Percentiles rank a stretch among this genome's conserved stretches.
Evolutionary conservation across 2,113 vertebrate species (phyloP).

Genomic region (Elephas maximus): DNA sequence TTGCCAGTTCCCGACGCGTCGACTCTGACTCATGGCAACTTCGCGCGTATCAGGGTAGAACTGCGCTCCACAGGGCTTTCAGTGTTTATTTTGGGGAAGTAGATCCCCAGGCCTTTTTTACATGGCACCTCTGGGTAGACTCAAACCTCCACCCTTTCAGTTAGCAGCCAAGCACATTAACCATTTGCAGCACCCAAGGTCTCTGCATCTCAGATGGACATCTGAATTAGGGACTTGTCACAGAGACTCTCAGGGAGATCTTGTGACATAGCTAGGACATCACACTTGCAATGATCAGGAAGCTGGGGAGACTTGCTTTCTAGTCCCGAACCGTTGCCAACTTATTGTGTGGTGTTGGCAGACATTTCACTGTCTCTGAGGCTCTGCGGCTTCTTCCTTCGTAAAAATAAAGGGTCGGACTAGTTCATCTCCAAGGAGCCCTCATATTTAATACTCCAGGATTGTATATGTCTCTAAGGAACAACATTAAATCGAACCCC

Average conservation of each 20-base stretch:
- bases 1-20: background rate
- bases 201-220: background rate
- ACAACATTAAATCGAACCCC: background rate
- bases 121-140: background rate
- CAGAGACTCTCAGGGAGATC: background rate
- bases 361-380: background rate
- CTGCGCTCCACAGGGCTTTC: background rate
- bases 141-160: background rate
- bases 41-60: background rate
- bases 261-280: background rate
- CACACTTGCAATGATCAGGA: background rate
- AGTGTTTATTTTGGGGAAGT: background rate
- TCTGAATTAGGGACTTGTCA: background rate
- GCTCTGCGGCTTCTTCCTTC: background rate
- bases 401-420: background rate
- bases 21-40: too few relatives aligned
- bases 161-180: background rate
- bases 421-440: background rate
- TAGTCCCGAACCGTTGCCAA: too few relatives aligned
- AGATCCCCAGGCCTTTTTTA: background rate
- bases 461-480: background rate
- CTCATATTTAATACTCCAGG: background rate
- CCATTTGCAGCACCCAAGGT: background rate
- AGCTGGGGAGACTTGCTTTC: background rate
- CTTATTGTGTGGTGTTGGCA: background rate